Percentiles rank a stretch among this genome's conserved stretches.
Evolutionary conservation across 2,797 vertebrate genomes (phyloP).

Genomic region (Rousettus madagascariensis): DNA sequence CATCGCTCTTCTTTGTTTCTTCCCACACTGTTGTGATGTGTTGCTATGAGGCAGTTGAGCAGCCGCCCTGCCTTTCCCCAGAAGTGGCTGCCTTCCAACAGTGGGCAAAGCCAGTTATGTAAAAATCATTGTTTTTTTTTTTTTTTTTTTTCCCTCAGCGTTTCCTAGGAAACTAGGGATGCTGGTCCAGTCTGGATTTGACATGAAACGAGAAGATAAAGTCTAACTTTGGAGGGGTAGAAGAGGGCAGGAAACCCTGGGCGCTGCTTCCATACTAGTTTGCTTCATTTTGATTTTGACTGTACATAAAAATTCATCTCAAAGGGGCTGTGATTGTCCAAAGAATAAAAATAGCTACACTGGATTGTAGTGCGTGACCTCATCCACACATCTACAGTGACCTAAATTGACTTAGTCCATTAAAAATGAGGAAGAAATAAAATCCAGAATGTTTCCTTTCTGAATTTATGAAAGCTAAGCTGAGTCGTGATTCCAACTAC

Average conservation of each 20-base stretch:
- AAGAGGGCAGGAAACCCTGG: neutral
- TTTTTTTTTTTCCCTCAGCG: neutral
- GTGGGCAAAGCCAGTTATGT: conserved; percentile 63
- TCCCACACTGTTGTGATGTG: conserved; percentile 43
- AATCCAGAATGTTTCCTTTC: neutral
- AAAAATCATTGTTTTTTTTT: neutral
- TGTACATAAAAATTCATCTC: neutral
- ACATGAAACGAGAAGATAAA: neutral
- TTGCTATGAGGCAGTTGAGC: conserved; percentile 10
- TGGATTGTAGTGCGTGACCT: neutral
- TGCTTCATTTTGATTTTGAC: neutral
- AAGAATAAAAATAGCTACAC: neutral
- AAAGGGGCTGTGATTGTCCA: neutral
- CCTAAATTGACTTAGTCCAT: neutral
- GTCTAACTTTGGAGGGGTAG: neutral
- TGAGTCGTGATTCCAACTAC: neutral
- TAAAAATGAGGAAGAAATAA: neutral
- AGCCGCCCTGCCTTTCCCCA: conserved; percentile 43
- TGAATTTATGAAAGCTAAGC: neutral
- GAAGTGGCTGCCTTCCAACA: conserved; percentile 64
- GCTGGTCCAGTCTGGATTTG: neutral
- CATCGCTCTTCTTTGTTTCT: neutral
- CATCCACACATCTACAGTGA: neutral
- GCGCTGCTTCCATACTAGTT: accelerated
- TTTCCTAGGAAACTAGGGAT: conserved; percentile 66